phyloP scores from a whole-genome alignment of 2,797 vertebrate species.

The Leuciscus waleckii region DNA sequence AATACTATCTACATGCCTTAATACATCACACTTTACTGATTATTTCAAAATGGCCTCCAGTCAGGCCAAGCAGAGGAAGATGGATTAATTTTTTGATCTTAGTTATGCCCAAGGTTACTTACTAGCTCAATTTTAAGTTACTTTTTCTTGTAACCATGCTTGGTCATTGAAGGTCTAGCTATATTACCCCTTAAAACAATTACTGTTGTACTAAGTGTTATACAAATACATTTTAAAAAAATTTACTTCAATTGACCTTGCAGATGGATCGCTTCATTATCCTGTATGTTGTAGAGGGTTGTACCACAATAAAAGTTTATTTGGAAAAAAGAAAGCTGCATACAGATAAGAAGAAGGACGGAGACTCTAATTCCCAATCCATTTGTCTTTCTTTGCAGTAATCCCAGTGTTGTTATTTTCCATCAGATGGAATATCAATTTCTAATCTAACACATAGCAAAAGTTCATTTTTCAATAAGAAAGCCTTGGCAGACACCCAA shows the following conservation, averaged over 20 bases:
- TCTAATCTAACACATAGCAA: not conserved
- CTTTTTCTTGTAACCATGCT: not conserved
- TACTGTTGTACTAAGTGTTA: not conserved
- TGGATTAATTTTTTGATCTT: not conserved
- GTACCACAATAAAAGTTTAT: not conserved
- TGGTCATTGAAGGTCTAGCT: not conserved
- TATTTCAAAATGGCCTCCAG: not conserved
- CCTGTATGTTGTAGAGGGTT: not conserved
- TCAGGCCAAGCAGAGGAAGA: slow-evolving; percentile 7
- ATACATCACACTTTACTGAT: not conserved
- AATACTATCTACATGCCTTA: not conserved
- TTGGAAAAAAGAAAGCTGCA: not conserved
- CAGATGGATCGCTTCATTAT: not conserved
- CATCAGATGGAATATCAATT: slow-evolving; percentile 27
- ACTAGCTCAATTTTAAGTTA: not conserved
- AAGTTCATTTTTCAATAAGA: slow-evolving; percentile 23
- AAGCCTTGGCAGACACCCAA: slow-evolving; percentile 7
- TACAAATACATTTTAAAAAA: not conserved
- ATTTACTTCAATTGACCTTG: not conserved
- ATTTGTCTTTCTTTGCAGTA: slow-evolving; percentile 19
- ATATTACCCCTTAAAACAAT: not conserved
- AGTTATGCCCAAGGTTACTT: slow-evolving; percentile 2
- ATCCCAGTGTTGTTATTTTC: slow-evolving; percentile 23
- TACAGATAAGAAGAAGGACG: not conserved
- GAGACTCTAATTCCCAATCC: not conserved